These are phyloP conservation scores for Tetanocera ferruginea DNA, from an alignment of 2,888 invertebrate genomes.

Conservation along the genomic window DNA sequence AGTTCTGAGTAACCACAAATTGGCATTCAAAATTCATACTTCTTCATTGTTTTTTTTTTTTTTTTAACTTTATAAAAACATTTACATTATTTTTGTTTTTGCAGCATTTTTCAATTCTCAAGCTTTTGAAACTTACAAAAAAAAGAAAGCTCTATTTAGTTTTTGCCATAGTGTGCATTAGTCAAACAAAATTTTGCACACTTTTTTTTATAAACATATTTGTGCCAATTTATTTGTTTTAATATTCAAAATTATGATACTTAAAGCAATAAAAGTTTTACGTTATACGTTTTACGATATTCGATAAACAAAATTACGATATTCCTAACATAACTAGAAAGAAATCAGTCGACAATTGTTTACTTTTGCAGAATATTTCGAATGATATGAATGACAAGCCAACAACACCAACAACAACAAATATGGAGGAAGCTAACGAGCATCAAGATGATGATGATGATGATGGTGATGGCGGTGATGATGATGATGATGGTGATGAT, in stretches of 20 bases:
- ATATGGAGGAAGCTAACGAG: slow-evolving; percentile 5
- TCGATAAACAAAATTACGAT: too few relatives aligned
- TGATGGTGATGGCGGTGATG: neutral
- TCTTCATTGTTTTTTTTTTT: slow-evolving; percentile 24
- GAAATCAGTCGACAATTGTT: slow-evolving; percentile 71
- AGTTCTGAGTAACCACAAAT: neutral
- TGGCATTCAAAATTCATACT: slow-evolving; percentile 30
- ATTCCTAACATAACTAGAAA: slow-evolving; percentile 51
- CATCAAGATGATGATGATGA: slow-evolving; percentile 41
- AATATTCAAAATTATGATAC: neutral
- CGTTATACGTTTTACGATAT: neutral
- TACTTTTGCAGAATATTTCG: slow-evolving; percentile 70
- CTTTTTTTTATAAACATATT: neutral
- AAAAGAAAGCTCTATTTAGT: slow-evolving; percentile 43
- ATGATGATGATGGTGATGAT: slow-evolving; percentile 36
- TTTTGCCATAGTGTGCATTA: slow-evolving; percentile 39
- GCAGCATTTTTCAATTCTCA: neutral
- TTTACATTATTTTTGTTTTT: neutral
- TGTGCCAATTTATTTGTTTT: slow-evolving; percentile 20
- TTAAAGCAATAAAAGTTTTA: slow-evolving; percentile 9
- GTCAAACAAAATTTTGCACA: neutral
- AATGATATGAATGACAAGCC: slow-evolving; percentile 60
- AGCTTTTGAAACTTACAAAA: slow-evolving; percentile 45
- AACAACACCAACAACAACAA: slow-evolving; percentile 42
- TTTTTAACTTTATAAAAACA: slow-evolving; percentile 2